Conservation (phyloP, 2,113 vertebrate species). For the Dolichallabes microphthalmus region DNA sequence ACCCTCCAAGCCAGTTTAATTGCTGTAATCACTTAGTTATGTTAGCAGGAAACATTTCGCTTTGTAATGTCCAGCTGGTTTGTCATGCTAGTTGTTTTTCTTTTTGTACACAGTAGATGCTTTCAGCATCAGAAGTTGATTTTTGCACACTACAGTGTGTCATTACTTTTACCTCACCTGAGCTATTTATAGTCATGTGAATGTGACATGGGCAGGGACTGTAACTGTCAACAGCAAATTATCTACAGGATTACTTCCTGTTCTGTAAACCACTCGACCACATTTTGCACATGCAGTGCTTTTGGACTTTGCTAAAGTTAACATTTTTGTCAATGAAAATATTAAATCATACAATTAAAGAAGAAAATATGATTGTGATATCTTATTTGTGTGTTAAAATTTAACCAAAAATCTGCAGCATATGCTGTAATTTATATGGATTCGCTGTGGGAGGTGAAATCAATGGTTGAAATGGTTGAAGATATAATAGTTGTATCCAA, state of each 20-base stretch:
- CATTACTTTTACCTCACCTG: slow-evolving; percentile 40
- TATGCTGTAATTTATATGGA: neutral
- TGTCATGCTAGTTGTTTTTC: neutral
- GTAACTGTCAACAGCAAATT: neutral
- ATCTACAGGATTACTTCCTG: slow-evolving; percentile 22
- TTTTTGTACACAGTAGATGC: neutral
- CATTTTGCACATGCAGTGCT: slow-evolving; percentile 13
- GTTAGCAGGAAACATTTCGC: neutral
- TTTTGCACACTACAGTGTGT: slow-evolving; percentile 28
- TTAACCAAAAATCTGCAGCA: neutral
- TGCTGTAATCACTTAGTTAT: neutral
- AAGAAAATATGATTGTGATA: neutral
- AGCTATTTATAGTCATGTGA: slow-evolving; percentile 28
- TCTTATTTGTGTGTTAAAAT: neutral
- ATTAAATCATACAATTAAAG: slow-evolving; percentile 21
- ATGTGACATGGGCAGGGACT: slow-evolving; percentile 11
- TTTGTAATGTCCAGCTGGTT: neutral
- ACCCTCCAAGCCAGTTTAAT: neutral
- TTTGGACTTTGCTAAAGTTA: neutral
- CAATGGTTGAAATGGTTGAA: neutral
- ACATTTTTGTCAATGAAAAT: neutral
- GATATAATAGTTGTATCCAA: neutral
- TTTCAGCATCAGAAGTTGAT: neutral
- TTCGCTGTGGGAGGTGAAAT: neutral
- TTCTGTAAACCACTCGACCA: slow-evolving; percentile 10